phyloP scores from a whole-genome alignment of 37 sponge, comb jelly and placozoan genomes.

The Cladorhizidae sp. region DNA sequence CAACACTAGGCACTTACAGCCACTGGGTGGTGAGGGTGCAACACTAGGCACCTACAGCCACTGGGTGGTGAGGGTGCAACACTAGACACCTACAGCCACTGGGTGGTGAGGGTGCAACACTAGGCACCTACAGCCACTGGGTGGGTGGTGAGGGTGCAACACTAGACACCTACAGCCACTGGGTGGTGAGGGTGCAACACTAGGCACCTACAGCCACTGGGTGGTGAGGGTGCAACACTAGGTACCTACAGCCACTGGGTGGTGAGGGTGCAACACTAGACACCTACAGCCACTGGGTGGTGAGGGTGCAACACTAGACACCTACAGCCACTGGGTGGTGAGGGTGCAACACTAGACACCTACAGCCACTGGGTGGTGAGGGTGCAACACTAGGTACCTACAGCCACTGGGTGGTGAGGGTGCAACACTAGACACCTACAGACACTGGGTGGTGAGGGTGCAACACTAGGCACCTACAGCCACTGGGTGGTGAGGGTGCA shows the following conservation, averaged over 20 bases:
- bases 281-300: too few relatives aligned
- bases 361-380: too few relatives aligned
- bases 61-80: too few relatives aligned
- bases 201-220: too few relatives aligned
- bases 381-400: not conserved
- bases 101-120: conserved; percentile 1
- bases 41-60: not conserved
- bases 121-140: too few relatives aligned
- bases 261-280: conserved; percentile 7
- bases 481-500: conserved; percentile 8
- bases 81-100: conserved; percentile 9
- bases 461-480: not conserved
- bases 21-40: conserved; percentile 8
- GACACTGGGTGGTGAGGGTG: too few relatives aligned
- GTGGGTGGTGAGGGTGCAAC: too few relatives aligned
- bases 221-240: not conserved
- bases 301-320: not conserved
- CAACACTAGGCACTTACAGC: not conserved
- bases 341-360: conserved; percentile 10
- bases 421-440: conserved; percentile 12
- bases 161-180: conserved; percentile 9
- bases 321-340: conserved; percentile 1
- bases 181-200: conserved; percentile 1
- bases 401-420: not conserved
- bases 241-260: conserved; percentile 4